phyloP scores from a whole-genome alignment of 2,797 vertebrate species.

The Pseudochirops cupreus region DNA sequence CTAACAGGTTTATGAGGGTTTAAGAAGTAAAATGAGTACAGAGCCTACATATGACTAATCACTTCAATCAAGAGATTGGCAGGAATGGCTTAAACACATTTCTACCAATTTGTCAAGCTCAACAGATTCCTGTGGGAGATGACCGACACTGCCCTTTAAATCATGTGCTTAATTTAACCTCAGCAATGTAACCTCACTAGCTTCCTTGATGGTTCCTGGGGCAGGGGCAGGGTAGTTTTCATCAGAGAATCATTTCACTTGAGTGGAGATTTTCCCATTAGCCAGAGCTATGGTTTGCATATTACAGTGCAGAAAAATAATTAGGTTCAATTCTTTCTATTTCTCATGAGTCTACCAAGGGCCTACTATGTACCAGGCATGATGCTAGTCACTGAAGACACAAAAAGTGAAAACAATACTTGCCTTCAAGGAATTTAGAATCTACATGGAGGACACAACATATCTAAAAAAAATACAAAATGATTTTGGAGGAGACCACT shows the following conservation, averaged over 20 bases:
- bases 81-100: not conserved
- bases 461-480: not conserved
- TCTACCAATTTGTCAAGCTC: not conserved
- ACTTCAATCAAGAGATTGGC: not conserved
- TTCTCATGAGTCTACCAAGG: not conserved
- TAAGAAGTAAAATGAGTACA: not conserved
- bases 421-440: not conserved
- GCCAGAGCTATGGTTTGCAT: not conserved
- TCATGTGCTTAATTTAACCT: not conserved
- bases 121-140: not conserved
- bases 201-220: not conserved
- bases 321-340: not conserved
- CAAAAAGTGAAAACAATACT: not conserved
- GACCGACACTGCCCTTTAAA: not conserved
- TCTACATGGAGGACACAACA: not conserved
- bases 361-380: not conserved
- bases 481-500: not conserved
- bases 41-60: not conserved
- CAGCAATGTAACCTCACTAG: not conserved
- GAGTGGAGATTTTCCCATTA: not conserved
- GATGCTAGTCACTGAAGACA: not conserved
- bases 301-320: not conserved
- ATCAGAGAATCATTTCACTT: not conserved
- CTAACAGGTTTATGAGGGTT: not conserved
- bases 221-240: not conserved